These are phyloP conservation scores for Tenebrosternarchus preto DNA, from an alignment of 2,113 vertebrate genomes.

Conservation along the genomic window DNA sequence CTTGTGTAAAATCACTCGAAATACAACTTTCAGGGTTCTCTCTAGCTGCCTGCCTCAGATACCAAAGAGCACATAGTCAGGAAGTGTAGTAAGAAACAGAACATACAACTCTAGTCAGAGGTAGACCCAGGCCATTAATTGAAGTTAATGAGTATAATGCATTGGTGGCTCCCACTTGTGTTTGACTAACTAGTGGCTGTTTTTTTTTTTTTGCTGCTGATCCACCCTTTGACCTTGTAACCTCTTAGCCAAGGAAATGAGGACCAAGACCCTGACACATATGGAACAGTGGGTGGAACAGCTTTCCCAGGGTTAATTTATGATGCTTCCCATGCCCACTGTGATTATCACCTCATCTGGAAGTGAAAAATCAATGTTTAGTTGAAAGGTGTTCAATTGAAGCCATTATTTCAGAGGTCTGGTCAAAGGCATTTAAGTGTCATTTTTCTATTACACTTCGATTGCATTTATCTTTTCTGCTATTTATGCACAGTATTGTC, in stretches of 20 bases:
- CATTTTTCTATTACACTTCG: background rate
- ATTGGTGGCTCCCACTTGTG: slow-evolving; percentile 45
- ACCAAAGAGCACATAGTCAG: background rate
- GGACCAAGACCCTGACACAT: slow-evolving; percentile 65
- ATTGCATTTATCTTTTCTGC: too few species aligned
- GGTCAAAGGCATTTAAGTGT: background rate
- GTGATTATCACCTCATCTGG: background rate
- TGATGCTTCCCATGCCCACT: background rate
- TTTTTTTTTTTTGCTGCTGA: slow-evolving; percentile 65
- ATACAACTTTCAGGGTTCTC: background rate
- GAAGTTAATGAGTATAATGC: slow-evolving; percentile 50
- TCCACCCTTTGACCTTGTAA: slow-evolving; percentile 64
- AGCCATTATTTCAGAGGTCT: background rate
- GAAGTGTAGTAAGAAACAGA: slow-evolving; percentile 22
- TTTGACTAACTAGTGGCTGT: slow-evolving; percentile 60
- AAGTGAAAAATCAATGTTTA: slow-evolving; percentile 42
- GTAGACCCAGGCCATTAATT: slow-evolving; percentile 32
- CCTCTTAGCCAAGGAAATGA: slow-evolving; percentile 48
- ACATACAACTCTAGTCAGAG: slow-evolving; percentile 58
- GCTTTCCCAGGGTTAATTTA: slow-evolving; percentile 27
- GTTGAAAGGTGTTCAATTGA: background rate
- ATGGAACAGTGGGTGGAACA: slow-evolving; percentile 67
- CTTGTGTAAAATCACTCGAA: slow-evolving; percentile 42
- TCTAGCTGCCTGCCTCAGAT: background rate
- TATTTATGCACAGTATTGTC: too few species aligned